phyloP scores from a whole-genome alignment of 2,888 invertebrate species.

The Andrena fulva region DNA sequence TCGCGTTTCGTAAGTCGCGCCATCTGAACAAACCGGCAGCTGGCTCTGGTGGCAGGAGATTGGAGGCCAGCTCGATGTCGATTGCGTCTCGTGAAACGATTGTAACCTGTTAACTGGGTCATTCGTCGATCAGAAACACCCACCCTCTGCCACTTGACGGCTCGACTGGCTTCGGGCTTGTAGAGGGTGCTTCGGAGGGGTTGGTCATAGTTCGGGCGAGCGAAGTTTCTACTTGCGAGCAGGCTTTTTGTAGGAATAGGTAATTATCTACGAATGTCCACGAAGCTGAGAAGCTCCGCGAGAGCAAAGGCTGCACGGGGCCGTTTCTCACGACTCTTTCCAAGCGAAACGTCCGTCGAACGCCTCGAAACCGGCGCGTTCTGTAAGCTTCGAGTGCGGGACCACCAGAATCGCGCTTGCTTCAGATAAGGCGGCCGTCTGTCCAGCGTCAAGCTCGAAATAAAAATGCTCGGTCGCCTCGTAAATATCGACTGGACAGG shows the following conservation, averaged over 20 bases:
- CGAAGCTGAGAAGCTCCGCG: conserved; percentile 50
- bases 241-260: too few species aligned
- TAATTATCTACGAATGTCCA: not conserved
- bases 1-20: conserved; percentile 29
- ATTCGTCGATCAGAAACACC: too few species aligned
- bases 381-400: conserved; percentile 7
- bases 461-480: conserved; percentile 55
- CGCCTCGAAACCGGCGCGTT: not conserved
- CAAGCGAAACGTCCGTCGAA: not conserved
- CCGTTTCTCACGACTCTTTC: conserved; percentile 68
- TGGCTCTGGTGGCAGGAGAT: not conserved
- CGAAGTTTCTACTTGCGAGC: too few species aligned
- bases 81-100: not conserved
- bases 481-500: conserved; percentile 37
- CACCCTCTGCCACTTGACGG: too few species aligned
- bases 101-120: not conserved
- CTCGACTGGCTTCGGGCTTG: too few species aligned
- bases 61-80: not conserved
- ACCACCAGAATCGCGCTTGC: not conserved
- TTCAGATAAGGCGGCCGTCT: conserved; percentile 30
- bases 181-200: too few species aligned
- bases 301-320: conserved; percentile 31
- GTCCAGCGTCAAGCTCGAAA: conserved; percentile 44
- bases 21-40: conserved; percentile 22
- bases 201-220: too few species aligned